Evolutionary conservation across 2,888 invertebrate species (phyloP), one percentile per base, ranked within the genome.

Genomic region (Conchocele bisecta): DNA sequence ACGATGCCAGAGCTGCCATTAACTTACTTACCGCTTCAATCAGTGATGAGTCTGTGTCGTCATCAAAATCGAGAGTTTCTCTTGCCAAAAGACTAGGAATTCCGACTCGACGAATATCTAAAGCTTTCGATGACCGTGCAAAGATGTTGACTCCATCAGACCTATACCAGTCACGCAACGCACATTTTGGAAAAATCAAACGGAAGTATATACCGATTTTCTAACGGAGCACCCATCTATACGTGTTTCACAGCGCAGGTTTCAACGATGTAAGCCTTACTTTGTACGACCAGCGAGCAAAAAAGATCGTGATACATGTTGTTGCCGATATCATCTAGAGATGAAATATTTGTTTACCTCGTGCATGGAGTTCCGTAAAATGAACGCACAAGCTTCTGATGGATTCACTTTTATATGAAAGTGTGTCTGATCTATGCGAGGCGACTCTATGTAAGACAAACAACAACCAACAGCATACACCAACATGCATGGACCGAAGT

Each of bases 231-330:
- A 68, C 50, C 60, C 67, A 13, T 13, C 42, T 9, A 48, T 60
- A 6, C 54, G 48, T 29, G 41, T 68, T 0, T 44, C 35, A 29
- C 59, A 67, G 29, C 17, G 67, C 11, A 11, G 59, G 17, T 66
- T 66, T 66, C 58, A 58, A 37, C 29, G 37, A 24, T 65, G 50
- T 28, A 65, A 65, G 41, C 57, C 50, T 11, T 59, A 42, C 33
- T 59, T 59, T 13, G 41, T 59, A 11, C 22, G 53, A 33, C 29
- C 44, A 39, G 54, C 51, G 3, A 24, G 28, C 20, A 17, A 39
- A 9, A 61, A 68, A 51, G 67, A 60, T 46, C 26, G 28, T 31
- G 41, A 42, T 24, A 60, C 54, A 26, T 67, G 54, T 28, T 67
- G 67, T 35, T 60, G 54, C 26, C 42, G 54, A 2, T 37, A 59